These are phyloP conservation scores for Xiphorhynchus erythropygius DNA, from an alignment of 2,797 vertebrate species.

Conservation along the genomic window DNA sequence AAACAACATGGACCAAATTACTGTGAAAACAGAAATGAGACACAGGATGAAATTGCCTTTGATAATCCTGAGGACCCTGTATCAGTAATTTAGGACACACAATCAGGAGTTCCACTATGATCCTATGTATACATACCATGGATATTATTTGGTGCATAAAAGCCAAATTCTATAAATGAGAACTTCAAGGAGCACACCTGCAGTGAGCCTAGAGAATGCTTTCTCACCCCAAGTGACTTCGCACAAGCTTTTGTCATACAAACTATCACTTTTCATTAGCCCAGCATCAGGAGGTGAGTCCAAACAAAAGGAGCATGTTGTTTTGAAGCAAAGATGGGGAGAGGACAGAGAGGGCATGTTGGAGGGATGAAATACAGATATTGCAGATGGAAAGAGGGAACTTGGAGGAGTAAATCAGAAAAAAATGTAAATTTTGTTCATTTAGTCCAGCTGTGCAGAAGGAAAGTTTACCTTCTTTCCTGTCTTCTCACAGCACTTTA, in stretches of 20 bases:
- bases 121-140: not conserved
- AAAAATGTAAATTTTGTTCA: not conserved
- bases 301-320: accelerated
- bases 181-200: not conserved
- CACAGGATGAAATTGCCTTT: not conserved
- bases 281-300: not conserved
- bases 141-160: not conserved
- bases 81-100: not conserved
- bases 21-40: not conserved
- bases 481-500: not conserved
- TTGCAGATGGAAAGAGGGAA: not conserved
- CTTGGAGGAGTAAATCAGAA: not conserved
- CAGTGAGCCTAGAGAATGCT: not conserved
- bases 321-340: not conserved
- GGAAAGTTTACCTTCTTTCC: not conserved
- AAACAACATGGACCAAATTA: conserved; percentile 5
- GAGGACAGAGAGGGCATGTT: not conserved
- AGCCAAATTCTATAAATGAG: not conserved
- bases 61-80: not conserved
- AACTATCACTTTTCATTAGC: not conserved
- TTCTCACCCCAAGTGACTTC: not conserved
- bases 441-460: not conserved
- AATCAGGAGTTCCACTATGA: not conserved
- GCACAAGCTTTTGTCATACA: not conserved
- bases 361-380: not conserved